Percentiles rank a stretch among this genome's conserved stretches.
These are phyloP conservation scores for Pleuronectes platessa DNA, from an alignment of 2,113 vertebrate genomes.

Conservation along the genomic window DNA sequence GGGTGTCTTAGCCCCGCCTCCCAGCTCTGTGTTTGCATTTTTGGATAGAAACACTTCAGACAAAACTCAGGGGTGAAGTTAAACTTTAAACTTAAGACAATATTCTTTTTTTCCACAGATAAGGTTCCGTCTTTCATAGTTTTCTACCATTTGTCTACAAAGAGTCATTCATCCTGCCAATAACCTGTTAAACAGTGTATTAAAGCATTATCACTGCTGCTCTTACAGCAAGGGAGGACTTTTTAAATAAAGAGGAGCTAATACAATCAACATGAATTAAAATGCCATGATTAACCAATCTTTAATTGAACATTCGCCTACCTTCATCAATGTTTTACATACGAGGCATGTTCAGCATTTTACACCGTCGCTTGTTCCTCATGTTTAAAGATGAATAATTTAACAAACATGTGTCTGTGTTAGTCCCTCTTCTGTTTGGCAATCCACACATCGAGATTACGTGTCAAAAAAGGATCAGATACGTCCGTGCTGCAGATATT, in stretches of 20 bases:
- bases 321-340: not conserved
- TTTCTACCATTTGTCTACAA: slow-evolving; percentile 14
- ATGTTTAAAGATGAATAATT: not conserved
- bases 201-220: slow-evolving; percentile 5
- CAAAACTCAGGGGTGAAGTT: too few species aligned
- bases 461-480: slow-evolving; percentile 51
- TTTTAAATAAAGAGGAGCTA: not conserved
- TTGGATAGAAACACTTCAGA: too few species aligned
- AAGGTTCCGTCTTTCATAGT: slow-evolving; percentile 28
- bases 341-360: not conserved
- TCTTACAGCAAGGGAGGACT: not conserved
- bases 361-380: not conserved
- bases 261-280: not conserved
- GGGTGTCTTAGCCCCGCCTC: too few species aligned
- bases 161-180: slow-evolving; percentile 29
- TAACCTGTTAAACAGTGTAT: slow-evolving; percentile 17
- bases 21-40: too few species aligned
- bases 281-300: not conserved
- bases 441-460: slow-evolving; percentile 43
- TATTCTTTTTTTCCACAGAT: slow-evolving; percentile 18
- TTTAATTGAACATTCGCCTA: not conserved
- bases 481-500: slow-evolving; percentile 35
- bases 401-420: not conserved
- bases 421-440: slow-evolving; percentile 7
- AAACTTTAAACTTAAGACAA: slow-evolving; percentile 12